Evolutionary conservation across 1,140 invertebrate genomes (phyloP).

Genomic region (Drosophila kikkawai): DNA sequence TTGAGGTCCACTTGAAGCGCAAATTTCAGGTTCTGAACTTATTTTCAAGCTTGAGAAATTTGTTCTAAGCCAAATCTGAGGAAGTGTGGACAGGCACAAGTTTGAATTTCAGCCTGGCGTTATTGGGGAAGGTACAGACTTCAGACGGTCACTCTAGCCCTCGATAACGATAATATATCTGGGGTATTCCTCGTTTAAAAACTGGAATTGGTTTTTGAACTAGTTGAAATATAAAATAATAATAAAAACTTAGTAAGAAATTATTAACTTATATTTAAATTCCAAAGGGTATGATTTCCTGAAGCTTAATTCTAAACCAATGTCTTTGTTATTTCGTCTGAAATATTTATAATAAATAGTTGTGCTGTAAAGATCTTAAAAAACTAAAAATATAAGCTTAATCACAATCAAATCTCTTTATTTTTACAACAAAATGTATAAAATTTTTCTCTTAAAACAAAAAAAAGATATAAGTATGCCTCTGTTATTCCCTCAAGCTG

Average conservation of each 20-base stretch:
- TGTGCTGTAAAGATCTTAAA: too few species aligned
- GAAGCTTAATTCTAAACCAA: too few species aligned
- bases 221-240: background rate
- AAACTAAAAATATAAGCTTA: background rate
- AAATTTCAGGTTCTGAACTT: constrained; percentile 8
- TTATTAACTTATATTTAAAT: too few species aligned
- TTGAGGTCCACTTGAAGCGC: constrained; percentile 5
- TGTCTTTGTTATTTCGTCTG: too few species aligned
- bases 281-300: too few species aligned
- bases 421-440: constrained; percentile 8
- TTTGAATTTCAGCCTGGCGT: background rate
- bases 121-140: background rate
- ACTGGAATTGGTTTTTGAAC: background rate
- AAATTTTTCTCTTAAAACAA: background rate
- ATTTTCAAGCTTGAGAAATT: constrained; percentile 17
- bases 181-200: background rate
- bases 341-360: too few species aligned
- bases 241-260: too few species aligned
- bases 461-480: constrained; percentile 4
- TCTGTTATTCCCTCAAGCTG: constrained; percentile 32
- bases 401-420: background rate
- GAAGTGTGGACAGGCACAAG: background rate
- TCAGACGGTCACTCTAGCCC: background rate
- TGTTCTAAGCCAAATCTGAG: constrained; percentile 13
- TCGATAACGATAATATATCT: background rate